Conservation (phyloP, 2,888 invertebrate genomes). For the Apocheima hispidaria region DNA sequence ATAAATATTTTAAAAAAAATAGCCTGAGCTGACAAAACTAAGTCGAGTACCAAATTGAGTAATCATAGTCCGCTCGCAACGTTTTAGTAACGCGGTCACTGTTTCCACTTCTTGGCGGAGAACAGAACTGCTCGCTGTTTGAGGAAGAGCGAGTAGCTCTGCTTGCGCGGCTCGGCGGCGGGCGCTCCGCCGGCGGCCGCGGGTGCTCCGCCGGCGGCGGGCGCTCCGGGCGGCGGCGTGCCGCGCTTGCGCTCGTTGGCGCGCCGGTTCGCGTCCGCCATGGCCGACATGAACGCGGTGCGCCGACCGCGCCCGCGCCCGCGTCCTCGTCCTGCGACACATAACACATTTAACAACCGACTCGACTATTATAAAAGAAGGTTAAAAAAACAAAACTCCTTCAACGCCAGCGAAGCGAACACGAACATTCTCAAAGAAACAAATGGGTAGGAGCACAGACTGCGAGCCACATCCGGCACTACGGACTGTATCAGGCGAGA, state of each 20-base stretch:
- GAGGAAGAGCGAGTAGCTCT: slow-evolving; percentile 83
- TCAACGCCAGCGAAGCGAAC: no score
- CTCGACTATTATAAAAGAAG: no score
- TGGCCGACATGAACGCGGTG: slow-evolving; percentile 49
- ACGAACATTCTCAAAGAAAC: no score
- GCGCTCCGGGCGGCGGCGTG: slow-evolving; percentile 32
- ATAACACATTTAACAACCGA: no score
- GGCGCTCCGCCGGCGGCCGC: slow-evolving; percentile 38
- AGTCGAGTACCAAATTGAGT: not conserved
- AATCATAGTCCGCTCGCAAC: not conserved
- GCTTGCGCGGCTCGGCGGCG: slow-evolving; percentile 65
- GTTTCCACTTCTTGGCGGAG: slow-evolving; percentile 85
- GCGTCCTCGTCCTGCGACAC: slow-evolving; percentile 18
- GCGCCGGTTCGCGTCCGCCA: slow-evolving; percentile 53
- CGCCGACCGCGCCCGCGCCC: slow-evolving; percentile 61
- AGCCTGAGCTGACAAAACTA: not conserved
- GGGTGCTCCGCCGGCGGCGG: slow-evolving; percentile 47
- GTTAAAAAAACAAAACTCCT: no score
- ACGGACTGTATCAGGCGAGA: no score
- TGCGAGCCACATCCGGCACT: no score
- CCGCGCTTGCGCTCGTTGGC: slow-evolving; percentile 51
- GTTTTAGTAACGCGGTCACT: slow-evolving; percentile 51
- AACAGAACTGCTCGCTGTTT: slow-evolving; percentile 82
- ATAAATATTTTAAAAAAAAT: no score
- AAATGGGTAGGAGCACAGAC: no score